Evolutionary conservation across 2,888 invertebrate species (phyloP), one percentile per base, ranked within the genome.

Genomic region (Hyalella azteca): DNA sequence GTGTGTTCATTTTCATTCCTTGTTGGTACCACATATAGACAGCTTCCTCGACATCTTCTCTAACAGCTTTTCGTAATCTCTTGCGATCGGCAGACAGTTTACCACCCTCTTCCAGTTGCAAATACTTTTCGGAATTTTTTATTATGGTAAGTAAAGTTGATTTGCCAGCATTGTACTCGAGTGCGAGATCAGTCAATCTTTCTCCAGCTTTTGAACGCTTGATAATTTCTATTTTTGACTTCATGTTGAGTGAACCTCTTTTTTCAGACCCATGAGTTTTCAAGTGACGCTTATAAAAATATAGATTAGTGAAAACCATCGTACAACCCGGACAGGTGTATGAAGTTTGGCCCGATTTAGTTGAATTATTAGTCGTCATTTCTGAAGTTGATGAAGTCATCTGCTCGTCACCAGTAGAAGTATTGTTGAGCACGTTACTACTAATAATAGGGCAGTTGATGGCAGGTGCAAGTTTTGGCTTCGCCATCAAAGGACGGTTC

Each of bases 31-130:
- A 83, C 40, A 80, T 79, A 80, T 81, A 83, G 48, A 83, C 41
- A 32, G 83, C 83, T 36, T 81, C 83, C 77, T 83, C 83, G 45
- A 83, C 81, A 76, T 83, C 83, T 73, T 83, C 83, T 19, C 80
- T 45, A 73, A 80, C 81, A n/a, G 83, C 81, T 41, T 81, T 81
- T 11, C 83, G 80, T 39, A 83, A 76, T 41, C 83, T 36, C 54
- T 83, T 83, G 50, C 81, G 79, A 9, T 83, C 83, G 39, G 83
- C 81, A 77, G 80, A 81, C 75, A 83, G 80, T 36, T 81, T 83
- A 22, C 83, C 83, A 50, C 76, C 80, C 41, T 83, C 81, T 54
- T 79, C 76, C 26, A 83, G 80, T 19, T 78, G 80, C 36, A 83
- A 59, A 77, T 80, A 81, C 66, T 80, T 81, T 11, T 83, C 83